Percentiles rank a stretch among this genome's conserved stretches.
phyloP scores from a whole-genome alignment of 2,888 invertebrate species.

The Microplitis manilae region DNA sequence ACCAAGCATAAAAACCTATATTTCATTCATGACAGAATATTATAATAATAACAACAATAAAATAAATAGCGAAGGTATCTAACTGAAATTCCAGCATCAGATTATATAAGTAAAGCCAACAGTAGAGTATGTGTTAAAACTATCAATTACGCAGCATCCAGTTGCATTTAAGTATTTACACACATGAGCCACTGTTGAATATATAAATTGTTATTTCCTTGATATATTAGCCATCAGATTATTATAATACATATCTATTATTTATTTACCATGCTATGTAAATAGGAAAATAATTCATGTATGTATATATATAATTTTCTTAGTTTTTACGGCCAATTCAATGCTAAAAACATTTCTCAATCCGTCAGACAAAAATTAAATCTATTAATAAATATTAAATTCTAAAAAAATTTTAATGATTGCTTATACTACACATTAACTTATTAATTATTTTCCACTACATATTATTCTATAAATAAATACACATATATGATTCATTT shows the following conservation, averaged over 20 bases:
- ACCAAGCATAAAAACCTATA: background rate
- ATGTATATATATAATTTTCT: too few species aligned
- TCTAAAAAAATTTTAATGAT: too few species aligned
- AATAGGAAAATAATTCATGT: background rate
- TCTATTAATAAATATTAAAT: too few species aligned
- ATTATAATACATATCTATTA: background rate
- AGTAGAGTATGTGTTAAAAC: conserved; percentile 40
- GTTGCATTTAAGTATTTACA: background rate
- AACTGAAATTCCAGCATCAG: background rate
- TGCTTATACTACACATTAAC: background rate
- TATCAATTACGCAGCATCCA: conserved; percentile 47
- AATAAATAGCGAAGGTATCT: background rate
- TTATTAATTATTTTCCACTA: background rate
- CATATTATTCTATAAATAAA: background rate
- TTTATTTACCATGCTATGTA: background rate
- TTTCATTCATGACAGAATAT: background rate
- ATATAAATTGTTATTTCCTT: background rate
- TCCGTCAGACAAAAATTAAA: too few species aligned
- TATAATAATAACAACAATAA: background rate
- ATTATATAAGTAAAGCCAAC: conserved; percentile 42
- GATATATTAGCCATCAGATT: background rate
- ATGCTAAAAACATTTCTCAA: too few species aligned
- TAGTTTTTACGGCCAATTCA: too few species aligned
- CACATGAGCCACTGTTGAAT: background rate
- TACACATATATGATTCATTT: background rate